These are phyloP conservation scores for Cheilosia soror DNA, from an alignment of 2,888 invertebrate species.

Conservation along the genomic window DNA sequence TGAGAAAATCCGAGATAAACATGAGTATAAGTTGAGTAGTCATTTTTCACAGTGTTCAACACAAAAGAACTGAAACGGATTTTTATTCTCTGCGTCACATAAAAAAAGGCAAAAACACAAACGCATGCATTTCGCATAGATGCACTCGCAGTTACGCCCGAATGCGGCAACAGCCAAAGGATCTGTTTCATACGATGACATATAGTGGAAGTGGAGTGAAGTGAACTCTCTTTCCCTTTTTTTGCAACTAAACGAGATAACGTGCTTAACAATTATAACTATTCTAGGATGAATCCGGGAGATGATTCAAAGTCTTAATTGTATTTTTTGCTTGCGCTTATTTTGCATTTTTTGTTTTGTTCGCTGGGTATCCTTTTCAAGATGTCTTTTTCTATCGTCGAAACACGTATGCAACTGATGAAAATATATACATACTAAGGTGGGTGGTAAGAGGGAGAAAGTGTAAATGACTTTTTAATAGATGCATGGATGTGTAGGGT, in stretches of 20 bases:
- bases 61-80: constrained; percentile 39
- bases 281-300: constrained; percentile 5
- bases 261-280: constrained; percentile 34
- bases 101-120: constrained; percentile 12
- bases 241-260: constrained; percentile 25
- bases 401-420: too few species aligned
- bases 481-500: too few species aligned
- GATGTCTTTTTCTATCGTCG: not conserved
- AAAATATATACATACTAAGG: too few species aligned
- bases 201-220: not conserved
- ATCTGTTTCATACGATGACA: constrained; percentile 10
- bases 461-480: too few species aligned
- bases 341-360: not conserved
- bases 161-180: constrained; percentile 20
- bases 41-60: constrained; percentile 20
- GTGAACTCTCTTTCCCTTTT: not conserved
- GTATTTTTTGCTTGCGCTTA: constrained; percentile 22
- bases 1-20: not conserved
- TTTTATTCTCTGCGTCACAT: constrained; percentile 12
- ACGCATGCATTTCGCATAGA: not conserved
- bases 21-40: constrained; percentile 20
- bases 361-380: not conserved
- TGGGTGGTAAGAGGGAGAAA: too few species aligned
- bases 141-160: constrained; percentile 2
- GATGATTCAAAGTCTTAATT: constrained; percentile 35